Evolutionary conservation across 2,113 vertebrate genomes (phyloP).

Genomic region (Grantiella picta): DNA sequence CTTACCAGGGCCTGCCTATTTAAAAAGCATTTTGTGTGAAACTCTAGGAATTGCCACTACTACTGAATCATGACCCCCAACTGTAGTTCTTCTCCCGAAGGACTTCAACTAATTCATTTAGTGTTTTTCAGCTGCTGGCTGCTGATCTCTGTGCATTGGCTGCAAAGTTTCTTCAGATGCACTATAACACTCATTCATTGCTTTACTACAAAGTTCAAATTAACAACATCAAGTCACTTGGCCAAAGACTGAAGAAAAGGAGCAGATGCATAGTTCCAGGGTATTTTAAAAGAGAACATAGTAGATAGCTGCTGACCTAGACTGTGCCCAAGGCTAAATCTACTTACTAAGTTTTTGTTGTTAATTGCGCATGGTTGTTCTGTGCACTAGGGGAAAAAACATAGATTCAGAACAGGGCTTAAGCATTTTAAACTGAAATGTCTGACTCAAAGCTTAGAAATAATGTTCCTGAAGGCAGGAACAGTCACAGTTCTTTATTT

Average conservation of each 20-base stretch:
- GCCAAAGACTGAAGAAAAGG: background rate
- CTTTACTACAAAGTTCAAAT: background rate
- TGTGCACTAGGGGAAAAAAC: background rate
- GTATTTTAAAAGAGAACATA: background rate
- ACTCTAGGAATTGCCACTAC: background rate
- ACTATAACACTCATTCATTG: background rate
- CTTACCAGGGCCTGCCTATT: background rate
- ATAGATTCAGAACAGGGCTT: background rate
- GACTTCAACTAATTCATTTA: background rate
- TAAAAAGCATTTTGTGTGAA: background rate
- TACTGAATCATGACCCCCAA: background rate
- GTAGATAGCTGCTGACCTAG: background rate
- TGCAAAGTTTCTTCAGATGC: background rate
- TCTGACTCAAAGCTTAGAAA: background rate
- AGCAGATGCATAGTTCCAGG: background rate
- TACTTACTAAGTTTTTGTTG: background rate
- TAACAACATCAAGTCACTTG: background rate
- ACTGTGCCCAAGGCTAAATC: background rate
- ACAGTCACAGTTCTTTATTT: background rate
- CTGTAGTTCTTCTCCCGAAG: background rate
- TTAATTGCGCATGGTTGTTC: background rate
- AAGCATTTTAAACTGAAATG: background rate
- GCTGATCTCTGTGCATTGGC: background rate
- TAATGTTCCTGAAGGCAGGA: background rate
- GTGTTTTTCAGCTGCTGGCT: background rate